Conservation (phyloP, 2,888 invertebrate species). For the Aphidius colemani region DNA sequence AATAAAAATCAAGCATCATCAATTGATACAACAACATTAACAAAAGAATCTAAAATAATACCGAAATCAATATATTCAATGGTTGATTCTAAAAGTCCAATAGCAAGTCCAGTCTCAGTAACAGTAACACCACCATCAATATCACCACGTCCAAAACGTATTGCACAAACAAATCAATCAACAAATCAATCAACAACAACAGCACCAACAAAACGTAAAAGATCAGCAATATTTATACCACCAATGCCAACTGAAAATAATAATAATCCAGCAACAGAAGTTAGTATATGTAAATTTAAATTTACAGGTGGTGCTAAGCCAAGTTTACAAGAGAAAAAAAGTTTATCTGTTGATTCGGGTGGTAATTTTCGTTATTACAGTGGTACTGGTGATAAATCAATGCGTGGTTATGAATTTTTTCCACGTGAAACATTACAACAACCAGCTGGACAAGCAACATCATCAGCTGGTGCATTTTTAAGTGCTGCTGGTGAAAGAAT, state of each 20-base stretch:
- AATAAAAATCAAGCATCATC: constrained; percentile 43
- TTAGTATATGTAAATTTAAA: constrained; percentile 91
- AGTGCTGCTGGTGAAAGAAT: constrained; percentile 65
- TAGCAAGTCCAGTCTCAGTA: constrained; percentile 38
- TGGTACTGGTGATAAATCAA: constrained; percentile 81
- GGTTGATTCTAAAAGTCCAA: constrained; percentile 45
- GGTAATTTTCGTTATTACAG: constrained; percentile 88
- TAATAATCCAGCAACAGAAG: constrained; percentile 80
- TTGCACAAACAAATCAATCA: constrained; percentile 53
- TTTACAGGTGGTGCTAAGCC: constrained; percentile 91
- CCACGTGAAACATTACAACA: constrained; percentile 74
- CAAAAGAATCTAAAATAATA: constrained; percentile 54
- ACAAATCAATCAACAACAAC: constrained; percentile 61
- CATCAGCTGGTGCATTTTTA: constrained; percentile 60
- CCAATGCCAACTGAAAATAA: constrained; percentile 77
- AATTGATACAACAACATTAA: constrained; percentile 43
- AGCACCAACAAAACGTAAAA: constrained; percentile 71
- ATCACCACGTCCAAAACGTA: constrained; percentile 61
- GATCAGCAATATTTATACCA: constrained; percentile 84
- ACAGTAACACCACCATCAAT: constrained; percentile 36
- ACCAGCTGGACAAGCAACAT: constrained; percentile 61
- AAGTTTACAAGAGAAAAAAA: constrained; percentile 87
- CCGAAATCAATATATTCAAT: constrained; percentile 58
- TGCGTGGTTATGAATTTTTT: constrained; percentile 77
- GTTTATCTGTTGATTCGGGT: constrained; percentile 86